Conservation (phyloP, 2,888 invertebrate genomes). For the Marronus borbonicus region DNA sequence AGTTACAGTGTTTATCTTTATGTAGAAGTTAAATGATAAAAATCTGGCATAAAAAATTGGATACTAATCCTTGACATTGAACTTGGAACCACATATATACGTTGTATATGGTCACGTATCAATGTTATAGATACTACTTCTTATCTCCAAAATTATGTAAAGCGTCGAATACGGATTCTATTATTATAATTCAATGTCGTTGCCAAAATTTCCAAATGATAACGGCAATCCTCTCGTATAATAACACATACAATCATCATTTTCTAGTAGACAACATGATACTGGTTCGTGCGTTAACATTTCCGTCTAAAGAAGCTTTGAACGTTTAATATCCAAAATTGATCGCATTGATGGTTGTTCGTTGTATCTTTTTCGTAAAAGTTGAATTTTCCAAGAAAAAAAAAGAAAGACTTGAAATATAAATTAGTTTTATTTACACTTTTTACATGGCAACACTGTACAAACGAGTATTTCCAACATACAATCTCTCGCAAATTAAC, state of each 20-base stretch:
- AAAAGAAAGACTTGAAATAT: background rate
- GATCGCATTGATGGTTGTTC: no score
- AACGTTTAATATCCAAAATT: no score
- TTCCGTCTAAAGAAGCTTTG: no score
- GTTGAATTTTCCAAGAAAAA: background rate
- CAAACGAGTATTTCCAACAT: slow-evolving; percentile 6
- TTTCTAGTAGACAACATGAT: no score
- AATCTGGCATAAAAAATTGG: no score
- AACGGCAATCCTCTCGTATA: background rate
- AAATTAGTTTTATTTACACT: slow-evolving; percentile 11
- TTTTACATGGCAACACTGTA: slow-evolving; percentile 9
- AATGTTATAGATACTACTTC: background rate
- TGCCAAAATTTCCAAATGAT: background rate
- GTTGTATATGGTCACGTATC: background rate
- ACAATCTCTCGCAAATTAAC: background rate
- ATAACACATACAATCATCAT: no score
- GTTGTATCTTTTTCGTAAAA: background rate
- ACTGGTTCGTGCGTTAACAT: no score
- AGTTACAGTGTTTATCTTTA: no score
- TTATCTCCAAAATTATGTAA: slow-evolving; percentile 10
- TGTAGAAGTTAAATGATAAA: no score
- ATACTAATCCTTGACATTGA: slow-evolving; percentile 1
- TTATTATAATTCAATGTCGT: slow-evolving; percentile 3
- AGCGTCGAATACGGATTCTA: background rate
- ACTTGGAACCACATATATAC: background rate